Evolutionary conservation across 2,113 vertebrate genomes (phyloP).

Genomic region (Serinus canaria): DNA sequence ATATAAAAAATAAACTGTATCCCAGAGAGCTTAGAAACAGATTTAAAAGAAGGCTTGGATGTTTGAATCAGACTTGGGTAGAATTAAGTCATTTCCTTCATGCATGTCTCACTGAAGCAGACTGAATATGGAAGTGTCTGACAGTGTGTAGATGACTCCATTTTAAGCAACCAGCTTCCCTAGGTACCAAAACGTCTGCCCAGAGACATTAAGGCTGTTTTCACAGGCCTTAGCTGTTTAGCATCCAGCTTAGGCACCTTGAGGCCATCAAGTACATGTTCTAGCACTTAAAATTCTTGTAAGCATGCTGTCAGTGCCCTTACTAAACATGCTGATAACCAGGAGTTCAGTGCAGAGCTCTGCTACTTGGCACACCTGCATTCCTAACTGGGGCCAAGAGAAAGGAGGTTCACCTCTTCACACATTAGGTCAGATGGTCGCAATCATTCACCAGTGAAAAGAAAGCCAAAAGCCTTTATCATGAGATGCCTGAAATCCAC

Average conservation of each 20-base stretch:
- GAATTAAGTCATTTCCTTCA: background rate
- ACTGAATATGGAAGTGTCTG: background rate
- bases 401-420: background rate
- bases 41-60: background rate
- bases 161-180: background rate
- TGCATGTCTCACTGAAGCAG: background rate
- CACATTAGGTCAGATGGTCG: background rate
- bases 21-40: background rate
- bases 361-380: background rate
- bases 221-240: background rate
- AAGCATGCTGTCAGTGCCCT: background rate
- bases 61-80: background rate
- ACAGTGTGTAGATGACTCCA: background rate
- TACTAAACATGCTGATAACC: background rate
- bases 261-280: background rate
- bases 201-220: background rate
- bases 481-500: background rate
- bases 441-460: background rate
- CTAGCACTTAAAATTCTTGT: background rate
- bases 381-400: background rate
- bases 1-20: background rate
- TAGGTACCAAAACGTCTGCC: background rate
- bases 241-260: background rate
- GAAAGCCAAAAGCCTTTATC: background rate
- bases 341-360: background rate